Conservation (phyloP, 2,888 invertebrate species). For the Hybos culiciformis region DNA sequence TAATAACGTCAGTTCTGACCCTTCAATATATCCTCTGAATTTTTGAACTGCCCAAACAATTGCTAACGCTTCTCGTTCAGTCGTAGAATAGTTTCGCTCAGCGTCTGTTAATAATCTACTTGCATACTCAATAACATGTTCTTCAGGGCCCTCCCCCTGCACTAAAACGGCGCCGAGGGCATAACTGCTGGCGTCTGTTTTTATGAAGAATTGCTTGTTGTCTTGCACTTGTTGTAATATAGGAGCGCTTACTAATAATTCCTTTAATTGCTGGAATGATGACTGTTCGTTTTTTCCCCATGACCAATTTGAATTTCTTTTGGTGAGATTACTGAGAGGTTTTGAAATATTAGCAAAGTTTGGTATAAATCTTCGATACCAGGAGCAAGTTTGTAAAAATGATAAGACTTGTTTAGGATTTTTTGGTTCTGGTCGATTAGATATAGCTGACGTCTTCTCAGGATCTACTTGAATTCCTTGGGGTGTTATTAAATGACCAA, state of each 20-base stretch:
- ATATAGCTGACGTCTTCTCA: conserved; percentile 1
- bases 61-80: conserved; percentile 30
- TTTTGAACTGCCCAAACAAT: conserved; percentile 14
- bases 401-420: no score
- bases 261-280: conserved; percentile 15
- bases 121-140: conserved; percentile 20
- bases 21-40: conserved; percentile 9
- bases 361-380: conserved; percentile 21
- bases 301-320: conserved; percentile 17
- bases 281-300: conserved; percentile 16
- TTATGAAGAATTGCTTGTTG: conserved; percentile 17
- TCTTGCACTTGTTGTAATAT: conserved; percentile 16
- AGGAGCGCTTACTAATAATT: conserved; percentile 11
- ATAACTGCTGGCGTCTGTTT: conserved; percentile 21
- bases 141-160: conserved; percentile 14
- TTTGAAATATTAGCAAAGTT: conserved; percentile 19
- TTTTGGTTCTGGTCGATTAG: conserved; percentile 14
- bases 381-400: no score
- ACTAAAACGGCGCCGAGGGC: no score
- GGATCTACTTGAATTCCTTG: conserved; percentile 4
- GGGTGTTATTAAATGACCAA: conserved; percentile 3
- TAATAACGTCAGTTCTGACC: conserved; percentile 1
- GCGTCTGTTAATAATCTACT: conserved; percentile 18
- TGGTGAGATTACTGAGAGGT: conserved; percentile 19
- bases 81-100: conserved; percentile 30